Base-by-base conservation (phyloP, 2,797 vertebrate species). In the Clarias platycephalus region DNA sequence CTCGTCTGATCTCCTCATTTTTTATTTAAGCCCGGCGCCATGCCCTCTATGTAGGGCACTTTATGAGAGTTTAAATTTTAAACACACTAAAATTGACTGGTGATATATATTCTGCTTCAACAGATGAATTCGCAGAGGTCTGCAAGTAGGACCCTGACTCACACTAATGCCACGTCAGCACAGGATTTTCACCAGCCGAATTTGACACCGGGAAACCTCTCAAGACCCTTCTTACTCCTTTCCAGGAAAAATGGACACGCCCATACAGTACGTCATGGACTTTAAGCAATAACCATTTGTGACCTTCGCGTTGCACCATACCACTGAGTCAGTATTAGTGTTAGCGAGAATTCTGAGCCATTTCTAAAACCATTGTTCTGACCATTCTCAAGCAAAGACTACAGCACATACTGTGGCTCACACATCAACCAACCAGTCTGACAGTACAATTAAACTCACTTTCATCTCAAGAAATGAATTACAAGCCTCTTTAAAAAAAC, bases 51-150 rank as follows among this genome's bases (percentile, higher is more conserved):
- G 93, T 93, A 85, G 90, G 91, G 89, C 91, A 93, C 91, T 94
- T 95, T 93, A 94, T 92, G 86, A 89, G 91, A 91, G 91, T 94
- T 95, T 94, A 94, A 94, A 93, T 90, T 94, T 93, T 94, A 93
- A 94, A 93, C 90, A 94, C 92, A 92, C 91, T 83, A 89, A 93
- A 94, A 93, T 91, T 91, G 89, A 90, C 87, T 83, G 89, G 83
- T 91, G 92, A 92, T 94, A 86, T 90, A 85, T 82, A 83, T 87
- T 82, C 81, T 85, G 71, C 83, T 64, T 64, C 60, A 28, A 31
- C 57, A 53, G 49, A 57, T 57, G 18, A 57, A 76, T 22, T 44
- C 40, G 1, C 37, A 71, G 37, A 44, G 68, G 34, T 10, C 10
- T 2, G 10, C 0, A 10, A 44, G 37, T 71, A 40, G 20, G 68